Percentiles rank a stretch among this genome's conserved stretches.
These are phyloP conservation scores for Trichopria drosophilae DNA, from an alignment of 2,888 invertebrate genomes.

Conservation along the genomic window DNA sequence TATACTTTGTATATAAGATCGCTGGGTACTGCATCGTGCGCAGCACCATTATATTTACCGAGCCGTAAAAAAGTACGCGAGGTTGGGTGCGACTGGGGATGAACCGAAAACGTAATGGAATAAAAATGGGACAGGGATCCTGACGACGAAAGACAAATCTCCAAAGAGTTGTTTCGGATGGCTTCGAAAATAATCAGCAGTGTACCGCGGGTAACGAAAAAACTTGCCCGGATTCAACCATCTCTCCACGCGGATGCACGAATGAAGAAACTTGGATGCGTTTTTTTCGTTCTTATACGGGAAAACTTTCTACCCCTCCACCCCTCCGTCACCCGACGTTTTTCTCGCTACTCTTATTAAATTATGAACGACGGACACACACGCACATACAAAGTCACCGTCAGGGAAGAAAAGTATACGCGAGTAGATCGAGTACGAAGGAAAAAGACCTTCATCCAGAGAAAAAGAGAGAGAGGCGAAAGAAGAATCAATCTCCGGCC, in stretches of 20 bases:
- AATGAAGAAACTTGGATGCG: constrained; percentile 30
- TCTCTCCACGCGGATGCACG: constrained; percentile 28
- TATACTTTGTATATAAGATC: no score
- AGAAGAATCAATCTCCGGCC: constrained; percentile 30
- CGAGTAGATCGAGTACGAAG: constrained; percentile 1
- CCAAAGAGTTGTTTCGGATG: no score
- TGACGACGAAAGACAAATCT: no score
- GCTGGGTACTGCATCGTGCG: no score
- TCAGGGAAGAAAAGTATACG: not conserved
- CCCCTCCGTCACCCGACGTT: not conserved
- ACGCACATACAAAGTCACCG: constrained; percentile 9
- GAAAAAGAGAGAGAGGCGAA: constrained; percentile 8
- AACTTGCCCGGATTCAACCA: constrained; percentile 18
- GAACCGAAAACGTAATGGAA: no score
- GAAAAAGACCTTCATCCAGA: not conserved
- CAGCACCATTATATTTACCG: no score
- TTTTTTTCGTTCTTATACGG: constrained; percentile 6
- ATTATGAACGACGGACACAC: constrained; percentile 31
- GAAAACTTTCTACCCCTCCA: constrained; percentile 16
- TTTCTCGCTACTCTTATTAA: constrained; percentile 25
- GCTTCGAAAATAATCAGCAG: no score
- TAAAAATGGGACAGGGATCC: no score
- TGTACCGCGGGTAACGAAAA: constrained; percentile 1
- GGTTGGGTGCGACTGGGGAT: no score
- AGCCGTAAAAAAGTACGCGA: no score